phyloP scores from a whole-genome alignment of 30 jellyfish, hydroid and myxozoan genomes.

The Cassiopea xamachana region DNA sequence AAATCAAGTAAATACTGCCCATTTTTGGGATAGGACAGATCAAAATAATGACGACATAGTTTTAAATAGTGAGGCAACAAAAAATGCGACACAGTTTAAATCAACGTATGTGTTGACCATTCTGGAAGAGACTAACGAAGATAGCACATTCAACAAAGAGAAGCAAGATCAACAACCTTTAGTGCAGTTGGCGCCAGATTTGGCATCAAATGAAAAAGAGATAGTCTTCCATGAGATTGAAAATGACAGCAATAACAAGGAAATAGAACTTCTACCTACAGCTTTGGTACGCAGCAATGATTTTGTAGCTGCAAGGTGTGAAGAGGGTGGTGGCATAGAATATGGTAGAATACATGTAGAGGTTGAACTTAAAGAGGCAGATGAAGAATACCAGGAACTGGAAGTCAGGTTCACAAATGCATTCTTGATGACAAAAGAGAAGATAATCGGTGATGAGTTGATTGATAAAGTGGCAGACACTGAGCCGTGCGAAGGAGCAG shows the following conservation, averaged over 20 bases:
- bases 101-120: background rate
- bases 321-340: no score
- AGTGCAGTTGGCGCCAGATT: background rate
- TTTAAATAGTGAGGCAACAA: background rate
- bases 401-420: background rate
- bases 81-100: background rate
- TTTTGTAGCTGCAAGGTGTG: no score
- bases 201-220: background rate
- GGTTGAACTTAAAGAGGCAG: background rate
- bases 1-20: background rate
- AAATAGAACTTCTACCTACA: background rate
- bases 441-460: background rate
- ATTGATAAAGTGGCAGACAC: background rate
- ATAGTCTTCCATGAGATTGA: background rate
- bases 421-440: background rate
- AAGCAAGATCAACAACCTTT: background rate
- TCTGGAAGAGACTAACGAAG: background rate
- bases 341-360: no score
- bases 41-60: background rate
- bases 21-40: background rate
- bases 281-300: no score
- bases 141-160: background rate
- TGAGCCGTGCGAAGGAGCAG: background rate
- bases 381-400: background rate
- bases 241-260: conserved; percentile 11